Evolutionary conservation across 2,797 vertebrate genomes (phyloP), one percentile per base, ranked within the genome.

Genomic region (Hydrolagus colliei): DNA sequence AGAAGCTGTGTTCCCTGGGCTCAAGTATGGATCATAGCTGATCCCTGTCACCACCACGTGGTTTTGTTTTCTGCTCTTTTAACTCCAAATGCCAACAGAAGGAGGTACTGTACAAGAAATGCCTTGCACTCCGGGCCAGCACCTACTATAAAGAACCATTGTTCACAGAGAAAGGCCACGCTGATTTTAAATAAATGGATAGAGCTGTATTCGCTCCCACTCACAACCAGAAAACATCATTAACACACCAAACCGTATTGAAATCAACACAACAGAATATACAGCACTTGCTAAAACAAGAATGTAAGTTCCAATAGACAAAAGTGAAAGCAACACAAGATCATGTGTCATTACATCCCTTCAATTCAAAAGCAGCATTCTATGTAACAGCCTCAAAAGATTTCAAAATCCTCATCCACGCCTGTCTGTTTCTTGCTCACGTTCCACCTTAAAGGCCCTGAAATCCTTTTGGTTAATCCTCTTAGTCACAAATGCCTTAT

Each of bases 61-160:
- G 79, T 84, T 84, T 84, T 84, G 79, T 84, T 84, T 84, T 84
- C 79, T 84, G 79, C 79, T 68, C 79, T 84, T 84, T 84, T 84
- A 84, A 84, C 65, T 84, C 65, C n/a, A 35, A 84, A 84, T 71
- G 71, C 8, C 67, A 27, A 35, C 27, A 68, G 32, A 80, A 65
- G 1, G 63, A 11, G 65, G 18, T 20, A 27, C 27, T 27, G 27
- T 27, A 84, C 65, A 84, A 68, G 79, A 84, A 67, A 84, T 35
- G 9, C 63, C 32, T 84, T 35, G 32, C 67, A 84, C 63, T 77
- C 41, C 52, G 10, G 71, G 35, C 65, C 41, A 84, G 65, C n/a
- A 67, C 79, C 32, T 41, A 71, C 71, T 84, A 84, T 67, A 84
- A 84, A 84, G 79, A 63, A 71, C 14, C 79, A 84, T 84, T 84